Base-by-base conservation (phyloP, 1,140 invertebrate species). In the Leucophenga varia region DNA sequence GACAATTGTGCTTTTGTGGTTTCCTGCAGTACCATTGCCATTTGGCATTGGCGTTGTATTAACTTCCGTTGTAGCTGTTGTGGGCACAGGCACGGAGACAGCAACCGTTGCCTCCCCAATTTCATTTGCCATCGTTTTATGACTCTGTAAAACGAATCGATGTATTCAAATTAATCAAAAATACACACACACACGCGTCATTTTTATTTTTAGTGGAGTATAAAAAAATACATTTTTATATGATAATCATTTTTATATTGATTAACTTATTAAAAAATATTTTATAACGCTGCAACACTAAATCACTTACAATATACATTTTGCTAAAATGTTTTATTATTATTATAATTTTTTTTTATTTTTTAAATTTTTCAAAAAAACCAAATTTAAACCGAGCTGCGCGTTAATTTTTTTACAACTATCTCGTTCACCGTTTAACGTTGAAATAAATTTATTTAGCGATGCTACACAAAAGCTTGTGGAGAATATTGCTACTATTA, bases 381-480 rank as follows among this genome's bases (percentile, higher is more conserved):
- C n/a, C n/a, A n/a, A n/a, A n/a, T n/a, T n/a, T n/a, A n/a, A n/a
- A n/a, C n/a, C n/a, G n/a, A n/a, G n/a, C n/a, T n/a, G n/a, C n/a
- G n/a, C n/a, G n/a, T n/a, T n/a, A n/a, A n/a, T n/a, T n/a, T 49
- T 50, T 67, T 68, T 64, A 69, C 64, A 55, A 68, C 64, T 64
- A 58, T 49, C 64, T 68, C 64, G 64, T 69, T 68, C 60, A 38
- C 43, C 64, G 64, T 60, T 68, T 68, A 68, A 47, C 64, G 59
- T 53, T 50, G 64, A 64, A 68, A 68, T 68, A 68, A 68, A 68
- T 64, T 68, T 60, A 68, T 6, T 68, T 68, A 64, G 55, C 61
- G 7, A 8, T 30, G 7, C 12, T 30, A 8, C 7, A n/a, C 12
- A 8, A 55, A 38, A 47, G 12, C 16, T 6, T 6, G 16, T 42